These are phyloP conservation scores for Chaetops frenatus DNA, from an alignment of 2,113 vertebrate species.

Conservation along the genomic window DNA sequence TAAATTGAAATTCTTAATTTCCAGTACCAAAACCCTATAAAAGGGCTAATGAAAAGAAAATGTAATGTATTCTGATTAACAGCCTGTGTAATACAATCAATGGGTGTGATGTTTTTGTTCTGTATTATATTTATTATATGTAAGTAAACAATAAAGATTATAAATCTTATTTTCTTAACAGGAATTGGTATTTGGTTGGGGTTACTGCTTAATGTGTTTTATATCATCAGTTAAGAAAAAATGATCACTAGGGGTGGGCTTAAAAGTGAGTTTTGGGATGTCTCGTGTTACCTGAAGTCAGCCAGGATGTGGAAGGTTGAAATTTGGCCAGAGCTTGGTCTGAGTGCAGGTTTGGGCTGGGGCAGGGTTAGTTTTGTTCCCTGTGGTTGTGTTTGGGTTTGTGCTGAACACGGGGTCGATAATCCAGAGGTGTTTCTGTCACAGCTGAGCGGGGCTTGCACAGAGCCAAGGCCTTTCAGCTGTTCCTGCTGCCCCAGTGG, in stretches of 20 bases:
- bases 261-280: background rate
- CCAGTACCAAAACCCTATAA: slow-evolving; percentile 38
- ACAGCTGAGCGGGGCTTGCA: accelerated
- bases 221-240: background rate
- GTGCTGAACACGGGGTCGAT: background rate
- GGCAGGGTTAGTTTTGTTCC: background rate
- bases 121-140: slow-evolving; percentile 53
- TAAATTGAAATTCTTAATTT: background rate
- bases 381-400: background rate
- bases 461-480: accelerated
- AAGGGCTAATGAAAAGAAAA: slow-evolving; percentile 48
- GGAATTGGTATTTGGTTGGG: slow-evolving; percentile 27
- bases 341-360: background rate
- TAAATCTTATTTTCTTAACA: slow-evolving; percentile 37
- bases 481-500: accelerated
- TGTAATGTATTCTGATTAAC: slow-evolving; percentile 38
- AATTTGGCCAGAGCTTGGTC: background rate
- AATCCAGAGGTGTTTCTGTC: accelerated
- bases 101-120: slow-evolving; percentile 50
- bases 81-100: slow-evolving; percentile 44
- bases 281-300: background rate
- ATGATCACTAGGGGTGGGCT: background rate
- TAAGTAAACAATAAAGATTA: slow-evolving; percentile 49
- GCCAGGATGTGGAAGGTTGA: background rate
- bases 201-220: background rate